Conservation (phyloP, 2,113 vertebrate species). For the Nerophis lumbriciformis region DNA sequence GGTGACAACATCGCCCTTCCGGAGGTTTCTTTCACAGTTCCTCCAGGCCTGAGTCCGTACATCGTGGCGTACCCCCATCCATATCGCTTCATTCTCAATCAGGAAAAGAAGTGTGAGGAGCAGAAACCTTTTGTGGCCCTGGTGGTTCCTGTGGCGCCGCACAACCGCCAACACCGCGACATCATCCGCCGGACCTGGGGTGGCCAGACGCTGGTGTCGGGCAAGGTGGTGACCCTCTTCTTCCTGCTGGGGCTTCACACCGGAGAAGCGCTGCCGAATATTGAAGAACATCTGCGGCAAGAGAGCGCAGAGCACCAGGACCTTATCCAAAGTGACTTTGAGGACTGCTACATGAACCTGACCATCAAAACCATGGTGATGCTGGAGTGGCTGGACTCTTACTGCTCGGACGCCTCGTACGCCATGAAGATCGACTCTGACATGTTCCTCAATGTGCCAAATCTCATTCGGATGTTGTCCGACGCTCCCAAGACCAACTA, state of each 20-base stretch:
- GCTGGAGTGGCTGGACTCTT: conserved; percentile 73
- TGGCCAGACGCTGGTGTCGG: conserved; percentile 43
- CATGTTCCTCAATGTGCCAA: conserved; percentile 71
- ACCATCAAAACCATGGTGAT: conserved; percentile 81
- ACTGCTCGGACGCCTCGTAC: conserved; percentile 67
- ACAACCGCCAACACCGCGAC: conserved; percentile 29
- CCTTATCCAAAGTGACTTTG: conserved; percentile 75
- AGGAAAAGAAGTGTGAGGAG: conserved; percentile 43
- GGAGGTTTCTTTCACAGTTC: too few species aligned
- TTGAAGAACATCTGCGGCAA: conserved; percentile 37
- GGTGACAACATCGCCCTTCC: rapidly evolving
- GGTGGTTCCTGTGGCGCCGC: conserved; percentile 56
- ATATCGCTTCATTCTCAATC: conserved; percentile 63
- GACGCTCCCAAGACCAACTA: conserved; percentile 11
- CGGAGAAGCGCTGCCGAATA: rapidly evolving
- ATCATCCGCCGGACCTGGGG: conserved; percentile 69
- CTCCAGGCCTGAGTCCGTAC: conserved; percentile 33
- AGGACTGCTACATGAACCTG: conserved; percentile 78
- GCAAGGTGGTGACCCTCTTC: conserved; percentile 42
- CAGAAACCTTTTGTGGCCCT: conserved; percentile 69
- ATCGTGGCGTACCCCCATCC: conserved; percentile 56
- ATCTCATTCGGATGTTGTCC: conserved; percentile 34
- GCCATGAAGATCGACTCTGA: conserved; percentile 75
- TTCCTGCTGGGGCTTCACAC: conserved; percentile 62
- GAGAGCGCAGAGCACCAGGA: conserved; percentile 67